Evolutionary conservation across 1,140 invertebrate genomes (phyloP), one percentile per base, ranked within the genome.

Genomic region (Papilio glaucus): DNA sequence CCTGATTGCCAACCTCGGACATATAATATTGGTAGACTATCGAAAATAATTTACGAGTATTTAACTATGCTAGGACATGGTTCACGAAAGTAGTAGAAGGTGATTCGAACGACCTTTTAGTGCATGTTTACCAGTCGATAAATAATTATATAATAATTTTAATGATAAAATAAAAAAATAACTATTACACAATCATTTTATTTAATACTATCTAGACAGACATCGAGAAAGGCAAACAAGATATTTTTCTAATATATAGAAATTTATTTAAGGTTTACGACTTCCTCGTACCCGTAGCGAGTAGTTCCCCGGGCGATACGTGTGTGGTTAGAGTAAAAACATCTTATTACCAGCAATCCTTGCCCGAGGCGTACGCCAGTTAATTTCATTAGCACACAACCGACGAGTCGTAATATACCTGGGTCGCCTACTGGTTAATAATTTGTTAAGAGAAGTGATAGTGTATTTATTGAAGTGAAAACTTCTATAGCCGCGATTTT

Each of bases 381-480:
- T 92, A 92, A 92, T 92, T 92, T 92, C 90, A 92, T 92, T 92
- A 92, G 85, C 80, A 80, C 78, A 86, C 76, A 80, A 85, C 84
- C 90, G 91, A 90, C 90, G 89, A 91, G 90, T 88, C 90, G 90
- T 91, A 87, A 82, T 85, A 53, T 53, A 53, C 49, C 49, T 53
- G 18, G 10, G 18, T 24, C 49, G 49, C 49, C 24, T 53, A 24
- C 21, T 10, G 49, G 18, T 24, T 53, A 53, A 6, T 18, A 45
- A 24, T 8, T 10, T 4, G 18, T 24, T 53, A 2, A 53, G 3
- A 53, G 4, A 24, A 10, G 15, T 21, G 42, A 21, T 9, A 49
- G 45, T 57, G 21, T 26, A 57, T 26, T 24, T 57, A 10, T 24
- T n/a, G n/a, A n/a, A n/a, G n/a, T n/a, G n/a, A n/a, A n/a, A n/a